Evolutionary conservation across 2,113 vertebrate species (phyloP).

Genomic region (Triplophysa tibetana): DNA sequence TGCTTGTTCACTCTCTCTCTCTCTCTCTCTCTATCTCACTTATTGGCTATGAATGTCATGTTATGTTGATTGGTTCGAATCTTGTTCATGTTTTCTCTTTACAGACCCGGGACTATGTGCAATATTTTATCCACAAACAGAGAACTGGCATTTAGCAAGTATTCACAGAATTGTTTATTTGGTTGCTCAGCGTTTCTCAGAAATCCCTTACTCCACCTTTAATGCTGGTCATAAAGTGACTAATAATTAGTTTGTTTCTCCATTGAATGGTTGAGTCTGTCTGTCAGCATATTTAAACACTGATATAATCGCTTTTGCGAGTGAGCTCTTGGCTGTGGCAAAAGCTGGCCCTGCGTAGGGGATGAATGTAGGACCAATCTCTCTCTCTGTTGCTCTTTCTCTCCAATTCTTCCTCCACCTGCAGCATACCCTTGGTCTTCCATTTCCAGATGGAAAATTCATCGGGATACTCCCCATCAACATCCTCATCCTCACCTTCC

Average conservation of each 20-base stretch:
- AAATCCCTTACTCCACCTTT: too few relatives aligned
- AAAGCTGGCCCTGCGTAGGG: slow-evolving; percentile 46
- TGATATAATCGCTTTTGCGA: slow-evolving; percentile 49
- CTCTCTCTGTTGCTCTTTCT: slow-evolving; percentile 71
- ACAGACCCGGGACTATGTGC: too few relatives aligned
- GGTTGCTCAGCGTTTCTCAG: too few relatives aligned
- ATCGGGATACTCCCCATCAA: slow-evolving; percentile 22
- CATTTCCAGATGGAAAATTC: slow-evolving; percentile 3
- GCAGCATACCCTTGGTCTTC: slow-evolving; percentile 58
- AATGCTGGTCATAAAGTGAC: too few relatives aligned
- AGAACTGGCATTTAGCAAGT: too few relatives aligned
- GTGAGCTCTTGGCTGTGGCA: slow-evolving; percentile 43
- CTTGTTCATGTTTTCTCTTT: too few relatives aligned
- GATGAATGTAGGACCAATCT: slow-evolving; percentile 69
- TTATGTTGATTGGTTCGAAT: too few relatives aligned
- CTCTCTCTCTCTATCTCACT: too few relatives aligned
- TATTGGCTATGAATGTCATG: too few relatives aligned
- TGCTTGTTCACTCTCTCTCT: too few relatives aligned
- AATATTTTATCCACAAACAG: too few relatives aligned
- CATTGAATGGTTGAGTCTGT: neutral
- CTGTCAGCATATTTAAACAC: slow-evolving; percentile 11
- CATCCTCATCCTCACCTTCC: slow-evolving; percentile 35
- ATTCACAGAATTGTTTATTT: too few relatives aligned
- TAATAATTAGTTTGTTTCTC: neutral
- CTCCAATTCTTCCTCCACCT: slow-evolving; percentile 69